Evolutionary conservation across 2,797 vertebrate genomes (phyloP).

Genomic region (Phrynocephalus vlangalii): DNA sequence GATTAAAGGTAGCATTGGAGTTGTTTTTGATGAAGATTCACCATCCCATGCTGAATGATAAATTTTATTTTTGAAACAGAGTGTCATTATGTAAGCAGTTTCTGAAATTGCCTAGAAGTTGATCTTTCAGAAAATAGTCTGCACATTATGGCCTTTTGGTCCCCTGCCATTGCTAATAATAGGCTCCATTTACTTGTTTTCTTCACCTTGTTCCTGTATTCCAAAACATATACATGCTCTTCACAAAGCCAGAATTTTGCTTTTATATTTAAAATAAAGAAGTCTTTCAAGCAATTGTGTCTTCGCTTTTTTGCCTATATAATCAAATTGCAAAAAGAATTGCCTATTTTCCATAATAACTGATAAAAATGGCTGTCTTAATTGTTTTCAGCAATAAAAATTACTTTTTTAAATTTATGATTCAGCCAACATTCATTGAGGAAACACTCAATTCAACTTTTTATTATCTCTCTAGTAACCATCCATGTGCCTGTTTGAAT

Average conservation of each 20-base stretch:
- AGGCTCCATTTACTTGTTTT: conserved; percentile 24
- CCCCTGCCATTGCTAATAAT: not conserved
- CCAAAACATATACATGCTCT: conserved; percentile 50
- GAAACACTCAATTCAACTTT: conserved; percentile 48
- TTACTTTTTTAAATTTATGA: conserved; percentile 29
- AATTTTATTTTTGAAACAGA: no score
- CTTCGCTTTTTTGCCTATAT: conserved; percentile 22
- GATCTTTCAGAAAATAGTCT: not conserved
- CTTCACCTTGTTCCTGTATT: conserved; percentile 10
- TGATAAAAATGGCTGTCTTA: conserved; percentile 11
- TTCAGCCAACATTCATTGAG: conserved; percentile 38
- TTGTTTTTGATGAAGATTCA: no score
- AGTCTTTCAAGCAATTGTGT: conserved; percentile 1
- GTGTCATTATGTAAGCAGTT: no score
- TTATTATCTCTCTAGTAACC: conserved; percentile 59
- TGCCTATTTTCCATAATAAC: conserved; percentile 60
- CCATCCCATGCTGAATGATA: no score
- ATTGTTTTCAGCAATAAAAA: conserved; percentile 29
- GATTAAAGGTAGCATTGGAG: no score
- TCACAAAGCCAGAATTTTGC: conserved; percentile 20
- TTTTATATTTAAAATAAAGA: conserved; percentile 47
- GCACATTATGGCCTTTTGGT: not conserved
- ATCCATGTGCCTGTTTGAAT: conserved; percentile 42
- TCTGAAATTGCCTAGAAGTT: no score
- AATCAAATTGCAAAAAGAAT: conserved; percentile 33